A percentile compares a stretch with the other conserved stretches of the same genome.
Conservation (phyloP, 2,113 vertebrate species). For the Microtus montanus region DNA sequence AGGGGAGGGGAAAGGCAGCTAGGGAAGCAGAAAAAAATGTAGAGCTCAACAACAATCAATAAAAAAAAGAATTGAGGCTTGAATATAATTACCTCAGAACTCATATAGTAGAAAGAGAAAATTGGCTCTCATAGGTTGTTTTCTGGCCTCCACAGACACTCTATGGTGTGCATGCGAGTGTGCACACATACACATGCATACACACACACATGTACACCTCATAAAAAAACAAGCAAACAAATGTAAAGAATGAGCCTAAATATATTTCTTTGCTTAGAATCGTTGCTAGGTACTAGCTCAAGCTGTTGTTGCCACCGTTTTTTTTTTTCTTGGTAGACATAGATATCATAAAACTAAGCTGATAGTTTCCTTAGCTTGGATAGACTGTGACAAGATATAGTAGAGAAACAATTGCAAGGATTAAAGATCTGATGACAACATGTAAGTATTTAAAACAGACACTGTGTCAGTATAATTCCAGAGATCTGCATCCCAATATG, state of each 20-base stretch:
- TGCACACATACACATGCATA: background rate
- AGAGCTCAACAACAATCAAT: too few relatives aligned
- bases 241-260: background rate
- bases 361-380: background rate
- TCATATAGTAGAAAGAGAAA: background rate
- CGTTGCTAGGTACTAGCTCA: background rate
- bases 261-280: background rate
- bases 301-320: background rate
- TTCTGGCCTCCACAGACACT: background rate
- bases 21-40: too few relatives aligned
- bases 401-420: background rate
- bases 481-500: background rate
- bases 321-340: background rate
- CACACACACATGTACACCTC: background rate
- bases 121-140: background rate
- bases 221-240: background rate
- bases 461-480: background rate
- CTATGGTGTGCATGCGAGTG: too few relatives aligned
- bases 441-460: background rate
- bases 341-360: background rate
- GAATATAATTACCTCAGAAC: background rate
- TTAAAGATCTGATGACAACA: background rate
- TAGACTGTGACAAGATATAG: background rate
- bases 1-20: too few relatives aligned
- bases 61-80: background rate